Evolutionary conservation across 1,140 invertebrate genomes (phyloP).

Genomic region (Nephotettix cincticeps): DNA sequence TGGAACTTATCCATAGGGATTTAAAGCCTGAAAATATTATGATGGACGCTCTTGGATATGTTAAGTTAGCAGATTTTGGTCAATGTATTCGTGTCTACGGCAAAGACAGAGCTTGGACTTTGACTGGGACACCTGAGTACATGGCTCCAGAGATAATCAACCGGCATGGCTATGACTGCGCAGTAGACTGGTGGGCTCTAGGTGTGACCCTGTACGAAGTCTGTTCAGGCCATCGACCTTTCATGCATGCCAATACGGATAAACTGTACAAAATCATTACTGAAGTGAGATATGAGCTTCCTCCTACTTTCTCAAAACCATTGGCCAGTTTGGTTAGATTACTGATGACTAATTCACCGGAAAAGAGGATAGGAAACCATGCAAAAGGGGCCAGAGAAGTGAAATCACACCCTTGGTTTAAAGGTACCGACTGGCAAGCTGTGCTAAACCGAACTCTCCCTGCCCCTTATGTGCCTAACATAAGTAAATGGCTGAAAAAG

Average conservation of each 20-base stretch:
- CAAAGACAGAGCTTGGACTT: slow-evolving; percentile 72
- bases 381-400: slow-evolving; percentile 67
- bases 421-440: slow-evolving; percentile 29
- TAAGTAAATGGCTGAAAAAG: too few species aligned
- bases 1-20: slow-evolving; percentile 90
- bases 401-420: slow-evolving; percentile 55
- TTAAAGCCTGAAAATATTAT: slow-evolving; percentile 97
- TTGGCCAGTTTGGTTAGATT: slow-evolving; percentile 88
- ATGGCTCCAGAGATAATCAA: slow-evolving; percentile 93
- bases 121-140: slow-evolving; percentile 97
- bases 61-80: slow-evolving; percentile 38
- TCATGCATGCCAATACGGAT: slow-evolving; percentile 78
- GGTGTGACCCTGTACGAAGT: slow-evolving; percentile 87
- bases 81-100: slow-evolving; percentile 34
- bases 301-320: slow-evolving; percentile 66
- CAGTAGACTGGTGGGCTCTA: slow-evolving; percentile 96
- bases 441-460: slow-evolving; percentile 39
- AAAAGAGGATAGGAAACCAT: slow-evolving; percentile 87
- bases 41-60: slow-evolving; percentile 78
- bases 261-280: slow-evolving; percentile 91
- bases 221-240: slow-evolving; percentile 80
- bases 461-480: slow-evolving; percentile 32
- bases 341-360: slow-evolving; percentile 81
- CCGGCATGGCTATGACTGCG: slow-evolving; percentile 93
- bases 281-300: slow-evolving; percentile 68